Percentiles rank a stretch among this genome's conserved stretches.
phyloP scores from a whole-genome alignment of 2,797 vertebrate species.

The Sebastes nivosus region DNA sequence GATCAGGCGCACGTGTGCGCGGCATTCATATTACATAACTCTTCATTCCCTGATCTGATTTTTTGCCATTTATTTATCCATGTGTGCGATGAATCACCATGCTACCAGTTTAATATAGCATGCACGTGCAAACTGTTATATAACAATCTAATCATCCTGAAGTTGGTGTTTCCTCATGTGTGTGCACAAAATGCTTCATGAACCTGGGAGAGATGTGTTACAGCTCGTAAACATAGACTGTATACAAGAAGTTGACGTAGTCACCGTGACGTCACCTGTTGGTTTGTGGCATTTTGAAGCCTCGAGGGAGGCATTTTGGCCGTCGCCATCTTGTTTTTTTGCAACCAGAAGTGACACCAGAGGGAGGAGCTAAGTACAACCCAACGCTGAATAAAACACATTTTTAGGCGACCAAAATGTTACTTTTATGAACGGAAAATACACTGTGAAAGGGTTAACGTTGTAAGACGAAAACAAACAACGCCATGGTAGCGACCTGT shows the following conservation, averaged over 20 bases:
- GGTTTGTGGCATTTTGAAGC: too few species aligned
- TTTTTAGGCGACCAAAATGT: too few species aligned
- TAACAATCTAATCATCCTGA: slow-evolving; percentile 18
- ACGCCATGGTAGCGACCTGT: too few species aligned
- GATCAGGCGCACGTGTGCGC: slow-evolving; percentile 9
- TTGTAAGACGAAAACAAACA: too few species aligned
- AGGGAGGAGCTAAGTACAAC: too few species aligned
- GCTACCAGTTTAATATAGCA: slow-evolving; percentile 33
- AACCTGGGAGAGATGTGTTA: neutral
- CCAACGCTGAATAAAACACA: too few species aligned
- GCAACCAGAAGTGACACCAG: too few species aligned
- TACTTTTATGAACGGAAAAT: too few species aligned
- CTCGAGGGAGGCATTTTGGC: too few species aligned
- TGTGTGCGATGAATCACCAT: slow-evolving; percentile 49
- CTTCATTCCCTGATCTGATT: slow-evolving; percentile 48
- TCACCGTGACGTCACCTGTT: too few species aligned
- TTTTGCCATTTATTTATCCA: slow-evolving; percentile 45
- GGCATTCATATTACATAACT: slow-evolving; percentile 43
- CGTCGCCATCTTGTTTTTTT: too few species aligned
- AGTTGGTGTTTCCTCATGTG: neutral
- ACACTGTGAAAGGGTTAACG: too few species aligned
- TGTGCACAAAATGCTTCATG: neutral
- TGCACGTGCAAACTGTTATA: slow-evolving; percentile 31
- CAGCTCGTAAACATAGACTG: neutral
- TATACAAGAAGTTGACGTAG: neutral